Evolutionary conservation across 2,888 invertebrate species (phyloP), one percentile per base, ranked within the genome.

Genomic region (Dorcus hopei): DNA sequence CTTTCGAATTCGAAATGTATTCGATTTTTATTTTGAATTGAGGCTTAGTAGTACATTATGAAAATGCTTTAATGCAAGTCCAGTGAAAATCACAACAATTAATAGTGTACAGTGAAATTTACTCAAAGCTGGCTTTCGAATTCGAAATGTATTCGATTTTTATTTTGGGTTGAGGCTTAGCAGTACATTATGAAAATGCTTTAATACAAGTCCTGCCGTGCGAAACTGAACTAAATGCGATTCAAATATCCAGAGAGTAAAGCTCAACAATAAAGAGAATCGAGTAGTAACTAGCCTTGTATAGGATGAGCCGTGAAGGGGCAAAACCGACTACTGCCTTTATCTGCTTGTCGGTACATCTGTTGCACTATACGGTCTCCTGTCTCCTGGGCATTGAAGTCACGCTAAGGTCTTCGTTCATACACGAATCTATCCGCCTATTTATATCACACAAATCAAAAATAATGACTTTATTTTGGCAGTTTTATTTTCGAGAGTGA

Each of bases 221-320:
- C 19, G 19, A 19, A 19, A 19, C 19, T 1, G 19, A 19, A 19
- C 19, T 41, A 41, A 41, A 11, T 41, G 41, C 41, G 41, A 33
- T 33, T 33, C 26, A 33, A 33, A 33, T 33, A 33, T 33, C 26
- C 26, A 33, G 26, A 33, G 26, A 33, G 26, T 33, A 33, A 33
- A 33, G 26, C 26, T 33, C 26, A 49, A 61, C 63, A 62, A 65
- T 65, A 64, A 65, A 61, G 63, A 68, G 66, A 69, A 70, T 70
- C 67, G 61, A 65, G 56, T 59, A 59, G 66, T 69, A 70, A 70
- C 70, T 67, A 68, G 70, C 70, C 68, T 65, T 68, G 66, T 33
- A 33, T 70, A 68, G 70, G 68, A 69, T 68, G 67, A 66, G 65
- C 65, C 63, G 61, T 68, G 67, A 69, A 67, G 63, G 65, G 62